phyloP scores from a whole-genome alignment of 1,140 invertebrate species.

The Eciton burchellii region DNA sequence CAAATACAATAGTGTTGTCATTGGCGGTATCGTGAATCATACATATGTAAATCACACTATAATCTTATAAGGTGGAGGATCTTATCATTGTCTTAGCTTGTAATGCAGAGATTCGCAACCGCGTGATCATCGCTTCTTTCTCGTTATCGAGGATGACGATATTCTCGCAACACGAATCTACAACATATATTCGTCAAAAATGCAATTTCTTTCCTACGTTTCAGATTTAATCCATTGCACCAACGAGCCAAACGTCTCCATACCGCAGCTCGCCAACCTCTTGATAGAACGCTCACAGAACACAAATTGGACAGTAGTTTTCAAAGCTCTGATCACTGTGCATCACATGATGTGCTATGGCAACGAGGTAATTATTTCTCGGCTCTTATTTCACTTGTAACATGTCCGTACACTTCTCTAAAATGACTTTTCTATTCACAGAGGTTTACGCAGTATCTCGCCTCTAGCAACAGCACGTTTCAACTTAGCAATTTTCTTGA shows the following conservation, averaged over 20 bases:
- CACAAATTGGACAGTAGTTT: slow-evolving; percentile 99
- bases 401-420: not conserved
- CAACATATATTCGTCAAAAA: not conserved
- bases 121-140: not conserved
- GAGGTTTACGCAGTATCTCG: slow-evolving; percentile 99
- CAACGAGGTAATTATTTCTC: slow-evolving; percentile 93
- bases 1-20: slow-evolving; percentile 10
- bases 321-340: slow-evolving; percentile 98
- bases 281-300: slow-evolving; percentile 99
- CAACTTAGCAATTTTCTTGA: slow-evolving; percentile 98
- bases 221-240: slow-evolving; percentile 99
- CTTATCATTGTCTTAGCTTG: slow-evolving; percentile 6
- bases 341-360: slow-evolving; percentile 99
- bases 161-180: not conserved
- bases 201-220: slow-evolving; percentile 80
- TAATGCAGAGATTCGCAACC: not conserved
- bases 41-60: slow-evolving; percentile 43
- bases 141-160: not conserved
- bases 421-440: slow-evolving; percentile 85
- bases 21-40: slow-evolving; percentile 26
- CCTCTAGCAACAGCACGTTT: slow-evolving; percentile 99
- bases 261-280: slow-evolving; percentile 99
- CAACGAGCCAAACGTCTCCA: slow-evolving; percentile 99
- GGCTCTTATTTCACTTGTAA: not conserved
- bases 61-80: slow-evolving; percentile 52